Conservation (phyloP, 2,888 invertebrate genomes). For the Dinocampus coccinellae region DNA sequence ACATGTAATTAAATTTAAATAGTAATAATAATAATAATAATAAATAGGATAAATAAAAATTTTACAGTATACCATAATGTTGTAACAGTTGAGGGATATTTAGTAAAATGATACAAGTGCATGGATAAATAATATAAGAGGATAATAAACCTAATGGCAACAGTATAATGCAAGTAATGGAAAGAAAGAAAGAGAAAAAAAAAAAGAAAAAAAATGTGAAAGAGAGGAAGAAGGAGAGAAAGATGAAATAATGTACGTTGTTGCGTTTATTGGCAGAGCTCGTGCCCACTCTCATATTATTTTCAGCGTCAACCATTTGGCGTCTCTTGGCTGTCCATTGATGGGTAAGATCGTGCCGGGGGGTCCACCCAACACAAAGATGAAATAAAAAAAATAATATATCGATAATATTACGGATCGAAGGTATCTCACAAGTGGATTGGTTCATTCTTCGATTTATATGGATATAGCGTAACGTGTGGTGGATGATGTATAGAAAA, state of each 20-base stretch:
- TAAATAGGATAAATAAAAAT: not conserved
- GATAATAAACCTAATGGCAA: not conserved
- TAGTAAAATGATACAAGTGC: conserved; percentile 1
- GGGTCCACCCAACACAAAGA: conserved; percentile 50
- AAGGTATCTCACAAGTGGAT: conserved; percentile 52
- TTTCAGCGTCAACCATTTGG: not conserved
- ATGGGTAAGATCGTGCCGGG: conserved; percentile 36
- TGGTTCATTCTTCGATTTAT: conserved; percentile 37
- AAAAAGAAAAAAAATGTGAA: conserved; percentile 17
- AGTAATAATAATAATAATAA: not conserved
- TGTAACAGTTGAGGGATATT: conserved; percentile 14
- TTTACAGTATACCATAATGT: not conserved
- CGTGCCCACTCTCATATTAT: not conserved
- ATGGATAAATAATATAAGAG: conserved; percentile 15
- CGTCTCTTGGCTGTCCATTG: not conserved
- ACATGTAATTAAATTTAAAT: no score
- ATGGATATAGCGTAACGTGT: conserved; percentile 32
- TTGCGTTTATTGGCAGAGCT: conserved; percentile 26
- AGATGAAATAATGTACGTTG: no score
- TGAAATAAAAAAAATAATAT: conserved; percentile 49
- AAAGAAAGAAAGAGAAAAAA: no score
- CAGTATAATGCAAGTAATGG: no score
- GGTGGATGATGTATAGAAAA: conserved; percentile 37
- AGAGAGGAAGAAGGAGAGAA: conserved; percentile 32
- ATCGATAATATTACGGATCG: conserved; percentile 57